phyloP scores from a whole-genome alignment of 2,888 invertebrate species.

The Sepiola atlantica region DNA sequence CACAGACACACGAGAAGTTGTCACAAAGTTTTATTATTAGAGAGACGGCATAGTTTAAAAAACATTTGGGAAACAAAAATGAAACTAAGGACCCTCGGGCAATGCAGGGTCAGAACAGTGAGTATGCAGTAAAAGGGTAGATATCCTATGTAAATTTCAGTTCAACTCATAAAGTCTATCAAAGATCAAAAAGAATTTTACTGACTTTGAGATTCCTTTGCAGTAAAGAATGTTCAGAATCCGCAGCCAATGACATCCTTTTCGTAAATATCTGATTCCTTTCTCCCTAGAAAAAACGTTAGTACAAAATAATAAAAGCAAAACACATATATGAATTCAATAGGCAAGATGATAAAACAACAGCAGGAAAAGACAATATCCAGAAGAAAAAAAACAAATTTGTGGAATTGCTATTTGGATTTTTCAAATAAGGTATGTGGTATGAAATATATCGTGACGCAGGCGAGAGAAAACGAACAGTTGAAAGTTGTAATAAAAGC shows the following conservation, averaged over 20 bases:
- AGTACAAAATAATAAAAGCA: not conserved
- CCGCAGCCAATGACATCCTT: constrained; percentile 72
- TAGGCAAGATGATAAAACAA: not conserved
- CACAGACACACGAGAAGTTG: too few species aligned
- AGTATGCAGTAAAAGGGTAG: not conserved
- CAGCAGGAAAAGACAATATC: not conserved
- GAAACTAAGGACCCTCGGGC: too few species aligned
- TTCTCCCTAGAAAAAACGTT: constrained; percentile 69
- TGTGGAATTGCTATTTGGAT: not conserved
- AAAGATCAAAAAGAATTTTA: constrained; percentile 43
- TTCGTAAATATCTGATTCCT: constrained; percentile 72
- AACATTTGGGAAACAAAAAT: too few species aligned
- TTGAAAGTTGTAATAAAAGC: too few species aligned
- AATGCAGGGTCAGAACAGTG: too few species aligned
- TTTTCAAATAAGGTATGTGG: too few species aligned
- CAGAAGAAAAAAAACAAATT: not conserved
- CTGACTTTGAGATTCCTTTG: constrained; percentile 72
- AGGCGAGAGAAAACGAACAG: too few species aligned
- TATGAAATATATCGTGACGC: too few species aligned
- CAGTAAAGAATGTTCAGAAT: constrained; percentile 71
- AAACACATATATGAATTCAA: not conserved
- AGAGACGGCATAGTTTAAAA: too few species aligned
- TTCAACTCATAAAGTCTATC: not conserved
- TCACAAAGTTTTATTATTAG: too few species aligned
- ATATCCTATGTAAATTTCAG: not conserved